Conservation (phyloP, 2,113 vertebrate species). For the Cebus imitator region DNA sequence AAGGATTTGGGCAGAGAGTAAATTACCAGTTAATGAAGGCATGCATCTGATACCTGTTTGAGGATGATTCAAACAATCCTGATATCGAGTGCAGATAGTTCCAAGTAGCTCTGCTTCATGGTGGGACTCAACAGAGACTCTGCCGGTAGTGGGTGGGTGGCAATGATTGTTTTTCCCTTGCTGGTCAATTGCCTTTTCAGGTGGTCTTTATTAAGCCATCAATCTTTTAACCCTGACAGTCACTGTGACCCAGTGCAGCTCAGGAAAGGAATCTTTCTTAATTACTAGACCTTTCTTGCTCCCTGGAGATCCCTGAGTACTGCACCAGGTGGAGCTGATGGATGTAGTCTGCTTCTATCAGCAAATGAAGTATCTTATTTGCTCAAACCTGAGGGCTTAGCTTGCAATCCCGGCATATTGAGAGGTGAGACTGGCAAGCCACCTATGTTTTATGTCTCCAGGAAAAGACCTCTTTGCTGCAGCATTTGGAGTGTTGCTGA, state of each 20-base stretch:
- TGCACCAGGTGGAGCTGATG: slow-evolving; percentile 56
- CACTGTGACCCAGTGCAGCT: slow-evolving; percentile 64
- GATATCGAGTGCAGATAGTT: neutral
- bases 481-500: neutral
- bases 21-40: neutral
- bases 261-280: slow-evolving; percentile 76
- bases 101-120: neutral
- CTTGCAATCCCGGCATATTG: neutral
- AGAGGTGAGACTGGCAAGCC: neutral
- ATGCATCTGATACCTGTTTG: neutral
- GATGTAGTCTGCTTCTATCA: slow-evolving; percentile 27
- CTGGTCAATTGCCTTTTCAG: slow-evolving; percentile 72
- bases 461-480: slow-evolving; percentile 16
- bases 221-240: slow-evolving; percentile 69
- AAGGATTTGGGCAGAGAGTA: neutral
- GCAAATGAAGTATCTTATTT: slow-evolving; percentile 24
- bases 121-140: neutral
- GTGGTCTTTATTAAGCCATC: slow-evolving; percentile 75
- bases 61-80: neutral
- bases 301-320: slow-evolving; percentile 62
- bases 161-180: slow-evolving; percentile 13
- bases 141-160: neutral
- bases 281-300: slow-evolving; percentile 73
- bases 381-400: neutral
- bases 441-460: slow-evolving; percentile 33